Evolutionary conservation across 2,113 vertebrate genomes (phyloP).

Genomic region (Philantomba maxwellii): DNA sequence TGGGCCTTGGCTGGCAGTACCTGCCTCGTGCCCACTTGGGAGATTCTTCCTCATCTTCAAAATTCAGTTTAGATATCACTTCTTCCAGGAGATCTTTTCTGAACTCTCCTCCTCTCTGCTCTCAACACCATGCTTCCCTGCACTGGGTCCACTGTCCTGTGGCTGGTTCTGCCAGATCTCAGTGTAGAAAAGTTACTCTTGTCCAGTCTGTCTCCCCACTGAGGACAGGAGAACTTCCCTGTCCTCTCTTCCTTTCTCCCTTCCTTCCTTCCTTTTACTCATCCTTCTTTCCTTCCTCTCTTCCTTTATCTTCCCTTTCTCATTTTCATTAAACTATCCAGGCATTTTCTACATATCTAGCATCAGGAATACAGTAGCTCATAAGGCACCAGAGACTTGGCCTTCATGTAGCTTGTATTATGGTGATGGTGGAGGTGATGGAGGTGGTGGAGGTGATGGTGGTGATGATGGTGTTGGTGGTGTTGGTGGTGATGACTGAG

Average conservation of each 20-base stretch:
- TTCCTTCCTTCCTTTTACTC: background rate
- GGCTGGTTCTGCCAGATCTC: background rate
- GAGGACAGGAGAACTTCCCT: background rate
- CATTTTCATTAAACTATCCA: background rate
- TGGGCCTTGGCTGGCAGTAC: too few relatives aligned
- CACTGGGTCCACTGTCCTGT: background rate
- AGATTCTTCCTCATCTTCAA: background rate
- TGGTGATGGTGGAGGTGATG: background rate
- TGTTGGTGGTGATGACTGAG: accelerated
- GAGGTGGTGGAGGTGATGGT: accelerated
- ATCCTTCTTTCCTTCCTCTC: background rate
- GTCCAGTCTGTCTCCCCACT: background rate
- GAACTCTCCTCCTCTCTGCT: background rate
- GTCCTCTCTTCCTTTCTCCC: background rate
- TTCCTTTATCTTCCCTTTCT: background rate
- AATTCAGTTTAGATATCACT: background rate
- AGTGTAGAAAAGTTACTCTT: background rate
- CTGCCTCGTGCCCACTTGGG: background rate
- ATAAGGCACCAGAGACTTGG: background rate
- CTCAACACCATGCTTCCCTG: too few relatives aligned
- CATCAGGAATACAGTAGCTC: background rate
- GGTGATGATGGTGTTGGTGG: background rate
- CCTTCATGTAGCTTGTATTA: background rate
- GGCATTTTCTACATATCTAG: background rate
- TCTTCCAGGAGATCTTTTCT: background rate